Base-by-base conservation (phyloP, 2,888 invertebrate genomes). In the Eudasyphora cyanicolor region DNA sequence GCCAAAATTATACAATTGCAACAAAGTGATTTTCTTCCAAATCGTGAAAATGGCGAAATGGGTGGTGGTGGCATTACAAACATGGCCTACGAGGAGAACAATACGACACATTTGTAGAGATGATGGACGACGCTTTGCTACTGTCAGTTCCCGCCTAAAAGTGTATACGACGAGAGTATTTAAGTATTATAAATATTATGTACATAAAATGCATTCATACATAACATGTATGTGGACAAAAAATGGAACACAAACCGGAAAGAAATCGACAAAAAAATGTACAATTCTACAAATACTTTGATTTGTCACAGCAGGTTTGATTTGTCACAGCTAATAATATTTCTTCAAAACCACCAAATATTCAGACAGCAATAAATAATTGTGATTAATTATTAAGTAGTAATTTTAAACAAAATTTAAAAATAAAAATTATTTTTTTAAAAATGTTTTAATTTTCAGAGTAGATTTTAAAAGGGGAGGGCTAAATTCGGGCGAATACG, bases 1-100 rank as follows among this genome's bases (percentile, higher is more conserved):
- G 86, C 89, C 0, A 91, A 91, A 85, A 87, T 89, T 7, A 89
- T 91, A 29, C 89, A 89, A 76, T 69, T 91, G 76, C 91, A 91
- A 71, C 91, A 91, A 82, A 90, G 89, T 74, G 89, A 91, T 81
- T 89, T 90, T 74, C 78, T 87, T 70, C 88, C 89, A n/a, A 85
- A 84, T 7, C 69, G 70, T 2, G 35, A 49, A 6, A 78, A 76
- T 24, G 21, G 27, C 19, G 45, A 54, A 62, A 74, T 14, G 49
- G 21, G 19, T 42, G 51, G 42, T 17, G 62, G 17, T 4, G 90
- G 91, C 3, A 84, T 86, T 79, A 85, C 84, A 12, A 91, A 91
- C 85, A 86, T 85, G 76, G 91, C 88, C 19, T 91, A 87, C 64
- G 91, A 91, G 71, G 90, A 88, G 60, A 87, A 85, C 82, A 91